Conservation (phyloP, 2,113 vertebrate genomes). For the Phocoena sinus region DNA sequence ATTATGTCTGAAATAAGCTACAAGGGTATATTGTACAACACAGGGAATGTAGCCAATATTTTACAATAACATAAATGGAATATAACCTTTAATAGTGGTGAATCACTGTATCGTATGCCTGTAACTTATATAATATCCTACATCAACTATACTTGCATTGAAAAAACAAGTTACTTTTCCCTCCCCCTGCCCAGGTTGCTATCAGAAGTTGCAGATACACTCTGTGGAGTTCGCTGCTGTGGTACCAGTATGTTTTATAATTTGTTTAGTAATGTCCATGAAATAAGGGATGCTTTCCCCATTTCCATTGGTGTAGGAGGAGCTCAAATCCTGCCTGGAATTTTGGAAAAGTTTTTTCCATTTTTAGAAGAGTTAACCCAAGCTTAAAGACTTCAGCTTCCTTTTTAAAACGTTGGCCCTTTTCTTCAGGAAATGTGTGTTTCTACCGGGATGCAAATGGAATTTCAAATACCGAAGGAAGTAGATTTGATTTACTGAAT, state of each 20-base stretch:
- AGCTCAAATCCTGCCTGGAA: background rate
- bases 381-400: slow-evolving; percentile 32
- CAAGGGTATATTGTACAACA: background rate
- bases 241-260: background rate
- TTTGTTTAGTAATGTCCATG: background rate
- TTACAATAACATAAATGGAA: background rate
- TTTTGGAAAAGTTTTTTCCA: background rate
- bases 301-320: background rate
- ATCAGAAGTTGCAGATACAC: background rate
- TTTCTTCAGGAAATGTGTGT: slow-evolving; percentile 39
- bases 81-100: background rate
- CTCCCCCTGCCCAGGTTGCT: background rate
- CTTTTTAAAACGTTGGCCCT: background rate
- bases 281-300: background rate
- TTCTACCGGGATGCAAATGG: background rate
- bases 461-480: slow-evolving; percentile 18
- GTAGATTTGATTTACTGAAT: slow-evolving; percentile 20
- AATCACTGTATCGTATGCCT: background rate
- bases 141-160: background rate
- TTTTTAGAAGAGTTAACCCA: background rate
- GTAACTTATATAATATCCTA: background rate
- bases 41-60: background rate
- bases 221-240: background rate
- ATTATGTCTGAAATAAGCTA: background rate
- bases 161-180: background rate